Conservation (phyloP, 2,888 invertebrate species). For the Aleiodes alternator region DNA sequence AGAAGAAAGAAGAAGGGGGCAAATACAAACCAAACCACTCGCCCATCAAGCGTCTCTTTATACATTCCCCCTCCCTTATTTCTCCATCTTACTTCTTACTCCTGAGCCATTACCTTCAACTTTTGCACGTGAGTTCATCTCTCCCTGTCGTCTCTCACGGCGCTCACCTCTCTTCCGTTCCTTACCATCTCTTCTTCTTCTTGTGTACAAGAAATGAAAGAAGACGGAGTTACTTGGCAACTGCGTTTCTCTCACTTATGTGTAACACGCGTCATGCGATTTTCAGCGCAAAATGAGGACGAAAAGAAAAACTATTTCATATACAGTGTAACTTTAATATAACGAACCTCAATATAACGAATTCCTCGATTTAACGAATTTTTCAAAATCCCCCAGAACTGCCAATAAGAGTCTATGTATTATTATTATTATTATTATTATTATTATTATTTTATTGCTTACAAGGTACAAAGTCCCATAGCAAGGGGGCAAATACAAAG, state of each 20-base stretch:
- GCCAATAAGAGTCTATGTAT: no score
- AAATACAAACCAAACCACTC: conserved; percentile 7
- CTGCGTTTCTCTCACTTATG: conserved; percentile 24
- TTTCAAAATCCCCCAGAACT: no score
- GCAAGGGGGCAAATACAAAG: no score
- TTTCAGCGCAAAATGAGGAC: conserved; percentile 10
- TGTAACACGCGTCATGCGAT: background rate
- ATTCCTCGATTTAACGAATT: no score
- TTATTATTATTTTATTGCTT: no score
- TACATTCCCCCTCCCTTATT: conserved; percentile 37
- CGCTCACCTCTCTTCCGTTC: no score
- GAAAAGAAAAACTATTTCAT: conserved; percentile 9
- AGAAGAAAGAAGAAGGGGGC: conserved; percentile 30
- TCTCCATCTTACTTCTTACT: conserved; percentile 18
- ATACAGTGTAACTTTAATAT: no score
- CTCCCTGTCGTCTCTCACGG: background rate
- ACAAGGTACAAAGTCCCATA: no score
- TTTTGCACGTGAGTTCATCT: background rate
- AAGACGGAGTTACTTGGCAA: conserved; percentile 8
- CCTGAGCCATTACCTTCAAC: background rate
- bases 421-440: no score
- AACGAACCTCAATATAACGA: no score
- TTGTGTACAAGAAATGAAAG: no score
- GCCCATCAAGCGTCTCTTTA: conserved; percentile 39
- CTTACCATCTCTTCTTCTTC: no score